Evolutionary conservation across 2,113 vertebrate species (phyloP).

Genomic region (Ochotona curzoniae): DNA sequence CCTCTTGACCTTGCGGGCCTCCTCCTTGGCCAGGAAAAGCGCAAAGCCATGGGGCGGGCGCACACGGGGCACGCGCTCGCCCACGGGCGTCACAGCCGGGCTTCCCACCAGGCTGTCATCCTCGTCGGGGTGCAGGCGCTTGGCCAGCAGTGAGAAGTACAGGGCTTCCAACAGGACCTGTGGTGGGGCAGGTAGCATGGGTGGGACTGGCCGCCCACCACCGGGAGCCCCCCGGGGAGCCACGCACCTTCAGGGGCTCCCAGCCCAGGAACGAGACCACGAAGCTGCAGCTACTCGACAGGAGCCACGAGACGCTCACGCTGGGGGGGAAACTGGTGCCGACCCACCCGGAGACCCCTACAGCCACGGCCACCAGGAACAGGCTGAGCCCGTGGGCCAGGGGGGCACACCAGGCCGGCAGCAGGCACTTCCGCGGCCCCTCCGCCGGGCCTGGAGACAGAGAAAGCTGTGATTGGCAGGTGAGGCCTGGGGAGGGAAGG

Average conservation of each 20-base stretch:
- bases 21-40: slow-evolving; percentile 95
- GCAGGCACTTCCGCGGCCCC: slow-evolving; percentile 83
- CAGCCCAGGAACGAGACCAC: slow-evolving; percentile 93
- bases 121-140: slow-evolving; percentile 94
- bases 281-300: slow-evolving; percentile 94
- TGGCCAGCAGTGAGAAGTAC: slow-evolving; percentile 92
- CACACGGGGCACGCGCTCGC: slow-evolving; percentile 93
- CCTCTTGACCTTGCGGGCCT: slow-evolving; percentile 95
- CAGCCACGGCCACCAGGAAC: slow-evolving; percentile 85
- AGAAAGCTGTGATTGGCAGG: not conserved
- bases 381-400: slow-evolving; percentile 92
- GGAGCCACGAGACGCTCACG: slow-evolving; percentile 95
- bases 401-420: slow-evolving; percentile 92
- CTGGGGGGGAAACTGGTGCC: slow-evolving; percentile 90
- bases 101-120: slow-evolving; percentile 95
- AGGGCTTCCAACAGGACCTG: slow-evolving; percentile 94
- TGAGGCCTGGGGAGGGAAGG: too few relatives aligned
- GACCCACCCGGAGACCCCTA: slow-evolving; percentile 91
- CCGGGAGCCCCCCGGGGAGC: not conserved
- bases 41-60: slow-evolving; percentile 97
- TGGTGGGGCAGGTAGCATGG: not conserved
- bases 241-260: slow-evolving; percentile 95
- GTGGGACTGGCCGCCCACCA: not conserved
- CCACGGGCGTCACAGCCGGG: slow-evolving; percentile 92
- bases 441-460: slow-evolving; percentile 82